Evolutionary conservation across 2,797 vertebrate species (phyloP), one percentile per base, ranked within the genome.

Genomic region (Xenentodon cancila): DNA sequence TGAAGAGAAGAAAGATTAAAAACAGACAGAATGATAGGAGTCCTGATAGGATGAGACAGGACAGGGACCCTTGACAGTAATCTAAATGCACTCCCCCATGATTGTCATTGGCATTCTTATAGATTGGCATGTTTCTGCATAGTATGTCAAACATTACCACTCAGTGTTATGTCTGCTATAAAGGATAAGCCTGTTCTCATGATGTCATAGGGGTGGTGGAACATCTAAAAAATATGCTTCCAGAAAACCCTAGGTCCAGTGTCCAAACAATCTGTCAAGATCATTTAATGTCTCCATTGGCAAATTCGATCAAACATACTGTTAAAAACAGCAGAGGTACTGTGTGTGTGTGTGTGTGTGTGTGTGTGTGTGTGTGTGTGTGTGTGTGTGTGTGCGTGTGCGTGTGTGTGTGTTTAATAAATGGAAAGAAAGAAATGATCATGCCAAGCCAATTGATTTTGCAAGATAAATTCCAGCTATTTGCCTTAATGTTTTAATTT

Each of bases 31-130:
- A 75, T 88, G 84, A 89, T 86, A 88, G 77, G 49, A 80, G 65
- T 42, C 54, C 61, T 74, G 81, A 90, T 83, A 77, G 77, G 78
- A 85, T 75, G 84, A 87, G 88, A 88, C 82, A 84, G 84, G 71
- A 74, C 56, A 42, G 74, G 82, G 84, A 88, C 83, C 69, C 84
- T 79, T 79, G 70, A 85, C 86, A 80, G 84, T 91, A 89, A 92
- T 92, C 83, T 86, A 84, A 88, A 91, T 84, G 89, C 90, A 87
- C 86, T 89, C 82, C 88, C 84, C 85, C 82, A 79, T 91, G 86
- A 90, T 89, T 92, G 90, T 91, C 88, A 90, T 81, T 90, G 90
- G 77, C 86, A 87, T 89, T 88, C 81, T 84, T 84, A 86, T 84
- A 86, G 88, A 89, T 81, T 84, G 88, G 79, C 82, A 81, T 86